These are phyloP conservation scores for Heliconius melpomene DNA, from an alignment of 1,140 invertebrate species.

Conservation along the genomic window DNA sequence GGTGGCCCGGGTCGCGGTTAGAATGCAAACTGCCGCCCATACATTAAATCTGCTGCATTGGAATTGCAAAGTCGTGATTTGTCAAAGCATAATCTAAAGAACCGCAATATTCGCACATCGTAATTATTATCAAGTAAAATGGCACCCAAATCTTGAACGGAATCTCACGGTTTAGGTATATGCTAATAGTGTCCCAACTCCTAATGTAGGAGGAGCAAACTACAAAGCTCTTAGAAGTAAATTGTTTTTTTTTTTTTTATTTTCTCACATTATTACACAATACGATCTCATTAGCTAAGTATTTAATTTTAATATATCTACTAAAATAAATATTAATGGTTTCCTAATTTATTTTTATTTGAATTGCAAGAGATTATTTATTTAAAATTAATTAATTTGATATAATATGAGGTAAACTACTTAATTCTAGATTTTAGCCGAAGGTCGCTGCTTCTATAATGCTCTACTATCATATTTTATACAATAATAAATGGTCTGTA, in stretches of 20 bases:
- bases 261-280: neutral
- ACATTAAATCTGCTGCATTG: constrained; percentile 80
- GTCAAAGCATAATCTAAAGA: constrained; percentile 80
- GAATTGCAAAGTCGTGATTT: constrained; percentile 81
- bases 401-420: constrained; percentile 9
- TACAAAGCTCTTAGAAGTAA: too few relatives aligned
- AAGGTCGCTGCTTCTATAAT: neutral
- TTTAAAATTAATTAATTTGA: constrained; percentile 8
- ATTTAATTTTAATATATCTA: neutral
- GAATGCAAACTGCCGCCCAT: constrained; percentile 80
- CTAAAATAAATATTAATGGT: constrained; percentile 12
- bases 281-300: neutral
- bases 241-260: neutral
- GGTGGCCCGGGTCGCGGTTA: constrained; percentile 78
- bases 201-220: constrained; percentile 23
- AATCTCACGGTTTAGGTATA: constrained; percentile 63
- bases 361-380: neutral
- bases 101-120: constrained; percentile 80
- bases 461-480: constrained; percentile 15
- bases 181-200: constrained; percentile 34
- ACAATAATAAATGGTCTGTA: neutral
- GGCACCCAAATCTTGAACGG: constrained; percentile 70
- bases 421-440: constrained; percentile 4
- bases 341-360: neutral
- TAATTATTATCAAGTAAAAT: constrained; percentile 80